Evolutionary conservation across 2,797 vertebrate species (phyloP).

Genomic region (Onychomys arenicola): DNA sequence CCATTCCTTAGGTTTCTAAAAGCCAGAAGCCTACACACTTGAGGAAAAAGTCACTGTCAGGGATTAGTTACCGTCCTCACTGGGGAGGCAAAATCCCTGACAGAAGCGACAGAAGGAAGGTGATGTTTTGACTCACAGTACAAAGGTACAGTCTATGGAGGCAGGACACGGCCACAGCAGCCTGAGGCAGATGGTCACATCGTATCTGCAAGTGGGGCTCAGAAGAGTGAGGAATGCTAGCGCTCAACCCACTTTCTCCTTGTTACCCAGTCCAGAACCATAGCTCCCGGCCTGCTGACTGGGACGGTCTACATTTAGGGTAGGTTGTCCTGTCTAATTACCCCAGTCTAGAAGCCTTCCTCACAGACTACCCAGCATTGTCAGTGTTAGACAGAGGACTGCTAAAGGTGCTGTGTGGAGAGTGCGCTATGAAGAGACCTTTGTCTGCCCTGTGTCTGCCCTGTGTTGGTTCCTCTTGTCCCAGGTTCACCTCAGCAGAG

Average conservation of each 20-base stretch:
- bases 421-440: neutral
- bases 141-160: neutral
- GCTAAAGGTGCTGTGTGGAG: neutral
- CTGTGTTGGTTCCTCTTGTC: too few species aligned
- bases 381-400: neutral
- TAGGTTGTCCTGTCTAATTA: neutral
- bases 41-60: neutral
- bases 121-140: neutral
- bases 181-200: neutral
- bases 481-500: neutral
- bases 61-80: neutral
- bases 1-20: neutral
- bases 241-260: too few species aligned
- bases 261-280: neutral
- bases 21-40: neutral
- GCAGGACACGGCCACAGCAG: neutral
- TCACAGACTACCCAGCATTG: neutral
- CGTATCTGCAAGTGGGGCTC: neutral
- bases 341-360: neutral
- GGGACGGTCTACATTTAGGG: neutral
- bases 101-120: neutral
- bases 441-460: fast-evolving
- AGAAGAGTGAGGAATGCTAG: neutral
- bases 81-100: neutral
- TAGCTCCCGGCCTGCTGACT: neutral